Base-by-base conservation (phyloP, 2,797 vertebrate species). In the Astyanax mexicanus region DNA sequence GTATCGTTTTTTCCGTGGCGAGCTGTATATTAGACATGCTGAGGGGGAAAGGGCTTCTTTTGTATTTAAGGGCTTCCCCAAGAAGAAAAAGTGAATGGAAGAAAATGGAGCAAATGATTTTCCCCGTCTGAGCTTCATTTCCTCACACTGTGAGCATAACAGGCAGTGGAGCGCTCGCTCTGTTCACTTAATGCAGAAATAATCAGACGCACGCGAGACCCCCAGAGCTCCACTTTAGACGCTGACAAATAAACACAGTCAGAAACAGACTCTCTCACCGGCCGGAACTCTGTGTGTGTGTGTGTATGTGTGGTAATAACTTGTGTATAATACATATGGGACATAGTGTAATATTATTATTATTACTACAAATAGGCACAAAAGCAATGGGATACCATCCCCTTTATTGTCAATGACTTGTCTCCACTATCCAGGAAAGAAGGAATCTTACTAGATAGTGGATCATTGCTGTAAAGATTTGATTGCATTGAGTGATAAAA, bases 101-200 rank as follows among this genome's bases (percentile, higher is more conserved):
- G 25, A 77, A 71, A 77, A 32, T 4, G 17, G 23, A 27, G 54
- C 29, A 72, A 57, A 73, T 82, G 67, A 72, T 78, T 83, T 83
- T 78, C 68, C 75, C 73, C 78, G 29, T 72, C 75, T 49, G 58
- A 79, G 67, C 72, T 66, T 79, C 35, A 78, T 83, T 71, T 81
- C 82, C 71, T 84, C 80, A 75, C 70, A 79, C 80, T 70, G 65
- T 69, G 87, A 80, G 80, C 45, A 66, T 81, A 66, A 73, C 74
- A 54, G 73, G 64, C 47, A 47, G 58, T 67, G 6, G 47, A 81
- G 66, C 25, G 45, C 35, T 78, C 47, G 60, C 74, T 66, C 67
- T 61, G 74, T 71, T 64, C 52, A 66, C 58, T 58, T 67, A 82
- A 79, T 71, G 70, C 23, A 75, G 42, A 55, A 70, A 45, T 76